Evolutionary conservation across 2,797 vertebrate genomes (phyloP).

Genomic region (Peromyscus aztecus): DNA sequence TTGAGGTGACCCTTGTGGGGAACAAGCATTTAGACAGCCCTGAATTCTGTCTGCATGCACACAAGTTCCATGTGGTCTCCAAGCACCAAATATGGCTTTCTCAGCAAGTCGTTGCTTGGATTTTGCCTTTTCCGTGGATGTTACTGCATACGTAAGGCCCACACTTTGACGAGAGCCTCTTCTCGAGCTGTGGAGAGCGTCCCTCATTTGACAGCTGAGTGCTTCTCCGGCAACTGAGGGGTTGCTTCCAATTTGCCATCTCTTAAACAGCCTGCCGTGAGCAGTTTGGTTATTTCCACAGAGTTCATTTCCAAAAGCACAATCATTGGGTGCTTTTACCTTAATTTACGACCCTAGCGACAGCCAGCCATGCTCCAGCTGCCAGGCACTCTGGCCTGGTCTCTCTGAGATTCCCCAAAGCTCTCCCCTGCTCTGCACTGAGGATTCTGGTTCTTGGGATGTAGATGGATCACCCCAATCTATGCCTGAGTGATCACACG

Average conservation of each 20-base stretch:
- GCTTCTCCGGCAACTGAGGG: neutral
- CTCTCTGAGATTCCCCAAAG: neutral
- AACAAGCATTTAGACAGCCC: neutral
- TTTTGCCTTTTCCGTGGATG: neutral
- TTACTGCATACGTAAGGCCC: neutral
- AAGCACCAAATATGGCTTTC: neutral
- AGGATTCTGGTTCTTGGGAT: neutral
- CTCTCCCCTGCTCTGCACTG: neutral
- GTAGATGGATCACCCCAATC: neutral
- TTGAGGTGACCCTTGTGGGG: neutral
- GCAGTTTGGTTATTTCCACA: neutral
- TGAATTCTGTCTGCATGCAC: neutral
- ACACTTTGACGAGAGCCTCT: neutral
- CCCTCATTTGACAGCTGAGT: neutral
- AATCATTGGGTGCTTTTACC: neutral
- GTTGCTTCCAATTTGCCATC: neutral
- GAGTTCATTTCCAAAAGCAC: conserved; percentile 26
- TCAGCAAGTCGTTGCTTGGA: neutral
- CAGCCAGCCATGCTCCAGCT: neutral
- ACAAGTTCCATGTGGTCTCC: neutral
- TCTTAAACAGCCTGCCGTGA: neutral
- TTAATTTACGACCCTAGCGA: neutral
- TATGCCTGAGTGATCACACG: neutral
- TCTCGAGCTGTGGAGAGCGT: neutral
- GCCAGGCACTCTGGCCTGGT: too few relatives aligned